These are phyloP conservation scores for Conistra vaccinii DNA, from an alignment of 2,888 invertebrate species.

Conservation along the genomic window DNA sequence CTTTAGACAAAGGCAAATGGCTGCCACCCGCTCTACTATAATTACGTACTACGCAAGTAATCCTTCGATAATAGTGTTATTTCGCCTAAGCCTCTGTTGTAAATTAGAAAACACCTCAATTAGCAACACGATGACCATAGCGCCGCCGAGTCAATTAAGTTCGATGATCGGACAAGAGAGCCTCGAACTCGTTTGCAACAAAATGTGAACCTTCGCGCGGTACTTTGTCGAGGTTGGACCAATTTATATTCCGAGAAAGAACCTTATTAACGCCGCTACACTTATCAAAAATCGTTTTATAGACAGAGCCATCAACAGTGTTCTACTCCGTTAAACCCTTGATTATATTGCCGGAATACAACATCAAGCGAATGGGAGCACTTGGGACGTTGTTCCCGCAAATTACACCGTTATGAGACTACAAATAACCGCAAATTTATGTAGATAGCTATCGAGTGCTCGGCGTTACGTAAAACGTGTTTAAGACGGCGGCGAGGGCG, in stretches of 20 bases:
- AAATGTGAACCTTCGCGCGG: constrained; percentile 39
- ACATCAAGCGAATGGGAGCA: constrained; percentile 79
- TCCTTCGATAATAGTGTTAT: constrained; percentile 50
- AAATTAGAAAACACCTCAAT: constrained; percentile 45
- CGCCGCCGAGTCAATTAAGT: constrained; percentile 44
- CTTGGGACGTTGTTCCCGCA: constrained; percentile 80
- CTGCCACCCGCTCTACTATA: constrained; percentile 57
- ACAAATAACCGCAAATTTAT: constrained; percentile 88
- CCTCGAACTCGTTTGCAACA: constrained; percentile 59
- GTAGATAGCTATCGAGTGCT: constrained; percentile 86
- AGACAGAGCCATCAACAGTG: constrained; percentile 75
- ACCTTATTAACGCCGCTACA: constrained; percentile 65
- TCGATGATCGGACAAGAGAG: constrained; percentile 48
- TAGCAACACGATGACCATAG: constrained; percentile 21
- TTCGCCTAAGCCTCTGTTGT: constrained; percentile 43
- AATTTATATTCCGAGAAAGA: constrained; percentile 64
- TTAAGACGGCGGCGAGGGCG: constrained; percentile 82
- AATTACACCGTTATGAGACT: constrained; percentile 85
- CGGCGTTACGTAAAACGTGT: constrained; percentile 85
- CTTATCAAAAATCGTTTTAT: constrained; percentile 71
- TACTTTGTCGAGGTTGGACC: constrained; percentile 57
- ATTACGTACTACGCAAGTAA: constrained; percentile 55
- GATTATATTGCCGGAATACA: constrained; percentile 80
- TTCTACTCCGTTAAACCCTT: constrained; percentile 74
- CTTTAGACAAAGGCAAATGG: constrained; percentile 75